Evolutionary conservation across 1,140 invertebrate species (phyloP).

Genomic region (Penaeus japonicus): DNA sequence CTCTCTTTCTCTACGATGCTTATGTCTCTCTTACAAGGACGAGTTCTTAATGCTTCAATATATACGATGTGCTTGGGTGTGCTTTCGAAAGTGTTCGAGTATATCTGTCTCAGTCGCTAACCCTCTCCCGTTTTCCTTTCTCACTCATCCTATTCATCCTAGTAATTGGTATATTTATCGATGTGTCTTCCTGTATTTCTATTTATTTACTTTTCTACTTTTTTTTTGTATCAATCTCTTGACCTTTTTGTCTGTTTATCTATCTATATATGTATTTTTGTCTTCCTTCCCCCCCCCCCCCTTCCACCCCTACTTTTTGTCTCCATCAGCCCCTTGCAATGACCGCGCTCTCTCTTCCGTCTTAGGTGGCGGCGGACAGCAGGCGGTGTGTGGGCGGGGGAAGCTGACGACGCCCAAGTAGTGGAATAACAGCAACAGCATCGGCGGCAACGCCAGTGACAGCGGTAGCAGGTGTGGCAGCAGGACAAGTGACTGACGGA

Average conservation of each 20-base stretch:
- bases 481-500: not conserved
- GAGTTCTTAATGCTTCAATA: no score
- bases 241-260: not conserved
- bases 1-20: no score
- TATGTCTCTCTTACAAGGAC: no score
- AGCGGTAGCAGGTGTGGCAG: not conserved
- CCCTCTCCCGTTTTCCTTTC: not conserved
- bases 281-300: no score
- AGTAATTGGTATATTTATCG: not conserved
- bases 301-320: not conserved
- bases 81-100: no score
- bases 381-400: slow-evolving; percentile 24
- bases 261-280: no score
- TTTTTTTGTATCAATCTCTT: no score
- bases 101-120: not conserved
- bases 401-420: slow-evolving; percentile 32
- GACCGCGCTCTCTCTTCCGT: not conserved
- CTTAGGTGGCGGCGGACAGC: slow-evolving; percentile 35
- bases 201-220: not conserved
- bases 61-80: no score
- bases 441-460: not conserved
- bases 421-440: no score
- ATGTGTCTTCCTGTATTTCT: not conserved
- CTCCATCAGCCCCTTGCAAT: not conserved
- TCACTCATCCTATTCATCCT: not conserved